These are phyloP conservation scores for Miichthys miiuy DNA, from an alignment of 2,797 vertebrate genomes.

Conservation along the genomic window DNA sequence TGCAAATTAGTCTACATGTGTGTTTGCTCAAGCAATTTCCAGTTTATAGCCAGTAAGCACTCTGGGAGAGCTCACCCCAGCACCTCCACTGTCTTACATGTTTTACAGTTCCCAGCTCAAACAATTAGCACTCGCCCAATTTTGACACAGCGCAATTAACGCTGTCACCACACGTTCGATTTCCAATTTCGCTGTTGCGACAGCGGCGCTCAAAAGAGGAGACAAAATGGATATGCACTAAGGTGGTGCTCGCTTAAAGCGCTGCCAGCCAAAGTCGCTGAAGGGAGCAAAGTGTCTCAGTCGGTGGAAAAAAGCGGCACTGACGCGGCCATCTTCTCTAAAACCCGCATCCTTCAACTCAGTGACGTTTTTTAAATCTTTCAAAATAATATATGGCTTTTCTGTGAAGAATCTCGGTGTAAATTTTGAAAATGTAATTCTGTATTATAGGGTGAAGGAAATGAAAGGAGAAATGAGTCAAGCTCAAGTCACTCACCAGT, in stretches of 20 bases:
- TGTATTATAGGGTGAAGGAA: constrained; percentile 20
- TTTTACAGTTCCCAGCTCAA: constrained; percentile 69
- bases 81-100: constrained; percentile 54
- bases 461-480: constrained; percentile 24
- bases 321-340: constrained; percentile 48
- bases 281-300: constrained; percentile 57
- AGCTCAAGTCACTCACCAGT: constrained; percentile 10
- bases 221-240: constrained; percentile 56
- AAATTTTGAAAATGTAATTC: constrained; percentile 20
- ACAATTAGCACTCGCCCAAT: constrained; percentile 82
- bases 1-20: constrained; percentile 53
- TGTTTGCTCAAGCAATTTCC: constrained; percentile 69
- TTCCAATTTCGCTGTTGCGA: constrained; percentile 86
- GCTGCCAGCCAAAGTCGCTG: constrained; percentile 55
- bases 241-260: constrained; percentile 54
- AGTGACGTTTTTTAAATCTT: constrained; percentile 22
- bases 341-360: constrained; percentile 14
- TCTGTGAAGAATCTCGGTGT: background rate
- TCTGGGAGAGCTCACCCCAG: constrained; percentile 65
- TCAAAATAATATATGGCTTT: constrained; percentile 6
- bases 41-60: constrained; percentile 76
- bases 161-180: constrained; percentile 85
- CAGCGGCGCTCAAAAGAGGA: constrained; percentile 65
- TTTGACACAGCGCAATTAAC: constrained; percentile 86
- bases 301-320: constrained; percentile 45